Evolutionary conservation across 2,113 vertebrate species (phyloP).

Genomic region (Erythrocercus mccallii): DNA sequence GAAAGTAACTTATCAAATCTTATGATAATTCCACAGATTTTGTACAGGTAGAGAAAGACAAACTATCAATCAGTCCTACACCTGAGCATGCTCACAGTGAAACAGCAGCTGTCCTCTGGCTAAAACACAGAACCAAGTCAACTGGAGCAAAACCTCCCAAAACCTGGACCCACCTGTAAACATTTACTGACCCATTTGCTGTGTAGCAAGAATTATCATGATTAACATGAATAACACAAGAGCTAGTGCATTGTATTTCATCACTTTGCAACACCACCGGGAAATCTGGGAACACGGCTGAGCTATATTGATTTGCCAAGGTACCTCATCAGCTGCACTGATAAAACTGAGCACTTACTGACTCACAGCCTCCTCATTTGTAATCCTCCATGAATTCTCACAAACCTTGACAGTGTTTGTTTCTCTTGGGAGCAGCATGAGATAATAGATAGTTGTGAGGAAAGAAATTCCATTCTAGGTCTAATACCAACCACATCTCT

Average conservation of each 20-base stretch:
- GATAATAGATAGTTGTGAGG: not conserved
- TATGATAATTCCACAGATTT: not conserved
- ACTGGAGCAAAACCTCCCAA: not conserved
- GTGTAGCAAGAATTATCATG: not conserved
- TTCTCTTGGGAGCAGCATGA: not conserved
- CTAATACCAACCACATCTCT: not conserved
- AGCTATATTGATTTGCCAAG: not conserved
- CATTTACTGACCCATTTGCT: not conserved
- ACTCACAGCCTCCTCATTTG: not conserved
- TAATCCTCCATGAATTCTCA: not conserved
- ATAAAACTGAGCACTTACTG: not conserved
- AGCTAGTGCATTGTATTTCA: not conserved
- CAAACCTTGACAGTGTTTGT: not conserved
- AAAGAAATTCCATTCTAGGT: not conserved
- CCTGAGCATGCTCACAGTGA: not conserved
- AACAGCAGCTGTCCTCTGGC: not conserved
- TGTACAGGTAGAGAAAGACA: not conserved
- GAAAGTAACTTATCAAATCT: not conserved
- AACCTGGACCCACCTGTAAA: not conserved
- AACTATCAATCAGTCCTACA: not conserved
- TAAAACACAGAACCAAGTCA: not conserved
- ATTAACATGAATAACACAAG: not conserved
- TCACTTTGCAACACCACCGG: not conserved
- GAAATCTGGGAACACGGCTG: not conserved
- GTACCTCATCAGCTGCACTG: not conserved